Conservation (phyloP, 1,140 invertebrate species). For the Papilio polytes region DNA sequence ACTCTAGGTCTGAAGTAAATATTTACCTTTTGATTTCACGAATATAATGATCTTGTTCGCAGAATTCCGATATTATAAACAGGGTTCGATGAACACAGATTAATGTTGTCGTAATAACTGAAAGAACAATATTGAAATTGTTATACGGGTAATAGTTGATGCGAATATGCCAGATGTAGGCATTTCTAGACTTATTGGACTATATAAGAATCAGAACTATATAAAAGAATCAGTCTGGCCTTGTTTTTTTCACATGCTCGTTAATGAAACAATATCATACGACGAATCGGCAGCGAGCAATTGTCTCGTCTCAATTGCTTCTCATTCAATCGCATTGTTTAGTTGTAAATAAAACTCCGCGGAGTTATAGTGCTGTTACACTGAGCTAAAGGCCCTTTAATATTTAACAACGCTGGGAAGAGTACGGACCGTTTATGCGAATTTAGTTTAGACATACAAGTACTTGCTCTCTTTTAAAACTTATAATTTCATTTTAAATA, state of each 20-base stretch:
- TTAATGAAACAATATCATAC: conserved; percentile 35
- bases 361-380: not conserved
- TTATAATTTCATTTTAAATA: not conserved
- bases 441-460: not conserved
- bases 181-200: not conserved
- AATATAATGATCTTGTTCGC: no score
- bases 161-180: not conserved
- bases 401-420: conserved; percentile 11
- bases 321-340: conserved; percentile 26
- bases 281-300: conserved; percentile 16
- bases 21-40: not conserved
- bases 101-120: no score
- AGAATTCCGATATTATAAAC: no score
- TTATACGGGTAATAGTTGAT: not conserved
- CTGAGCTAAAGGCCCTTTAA: not conserved
- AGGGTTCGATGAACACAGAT: no score
- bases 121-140: no score
- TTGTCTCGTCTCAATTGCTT: conserved; percentile 30
- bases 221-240: conserved; percentile 9
- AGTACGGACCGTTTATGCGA: not conserved
- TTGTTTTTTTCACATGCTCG: conserved; percentile 26
- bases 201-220: not conserved
- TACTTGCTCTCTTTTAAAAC: not conserved
- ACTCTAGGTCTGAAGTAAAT: not conserved
- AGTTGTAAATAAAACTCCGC: conserved; percentile 18